phyloP scores from a whole-genome alignment of 1,140 invertebrate genomes.

The Zaprionus kolodkinae region DNA sequence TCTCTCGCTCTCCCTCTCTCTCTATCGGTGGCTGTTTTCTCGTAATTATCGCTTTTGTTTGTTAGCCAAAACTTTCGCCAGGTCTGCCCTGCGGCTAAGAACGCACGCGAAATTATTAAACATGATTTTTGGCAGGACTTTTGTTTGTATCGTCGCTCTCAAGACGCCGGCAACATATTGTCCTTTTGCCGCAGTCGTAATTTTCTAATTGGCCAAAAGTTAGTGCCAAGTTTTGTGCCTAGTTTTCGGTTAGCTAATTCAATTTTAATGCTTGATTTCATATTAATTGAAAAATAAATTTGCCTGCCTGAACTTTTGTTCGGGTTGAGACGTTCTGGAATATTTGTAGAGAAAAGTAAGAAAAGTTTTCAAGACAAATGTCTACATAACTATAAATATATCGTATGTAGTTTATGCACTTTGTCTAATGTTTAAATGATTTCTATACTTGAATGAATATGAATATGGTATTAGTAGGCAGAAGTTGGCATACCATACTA shows the following conservation, averaged over 20 bases:
- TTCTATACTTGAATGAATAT: background rate
- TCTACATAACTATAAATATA: background rate
- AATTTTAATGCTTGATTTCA: conserved; percentile 84
- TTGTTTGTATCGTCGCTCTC: conserved; percentile 27
- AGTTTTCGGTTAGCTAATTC: conserved; percentile 76
- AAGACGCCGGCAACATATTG: conserved; percentile 73
- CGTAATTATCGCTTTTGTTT: conserved; percentile 84
- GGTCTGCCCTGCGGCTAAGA: conserved; percentile 72
- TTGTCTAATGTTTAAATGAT: background rate
- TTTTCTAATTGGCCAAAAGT: conserved; percentile 79
- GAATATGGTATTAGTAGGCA: no score
- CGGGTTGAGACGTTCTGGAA: background rate
- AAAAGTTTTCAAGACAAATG: background rate
- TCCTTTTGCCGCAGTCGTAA: conserved; percentile 55
- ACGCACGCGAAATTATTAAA: conserved; percentile 77
- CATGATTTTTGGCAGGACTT: conserved; percentile 70
- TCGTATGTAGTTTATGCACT: background rate
- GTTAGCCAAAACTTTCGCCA: conserved; percentile 74
- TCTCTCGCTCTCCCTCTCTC: background rate
- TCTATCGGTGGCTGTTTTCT: conserved; percentile 63
- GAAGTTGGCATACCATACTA: no score
- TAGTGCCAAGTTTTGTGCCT: conserved; percentile 73
- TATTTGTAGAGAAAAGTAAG: background rate
- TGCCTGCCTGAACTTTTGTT: background rate
- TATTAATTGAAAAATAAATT: conserved; percentile 83